phyloP scores from a whole-genome alignment of 2,113 vertebrate species.

The Crotalus tigris region DNA sequence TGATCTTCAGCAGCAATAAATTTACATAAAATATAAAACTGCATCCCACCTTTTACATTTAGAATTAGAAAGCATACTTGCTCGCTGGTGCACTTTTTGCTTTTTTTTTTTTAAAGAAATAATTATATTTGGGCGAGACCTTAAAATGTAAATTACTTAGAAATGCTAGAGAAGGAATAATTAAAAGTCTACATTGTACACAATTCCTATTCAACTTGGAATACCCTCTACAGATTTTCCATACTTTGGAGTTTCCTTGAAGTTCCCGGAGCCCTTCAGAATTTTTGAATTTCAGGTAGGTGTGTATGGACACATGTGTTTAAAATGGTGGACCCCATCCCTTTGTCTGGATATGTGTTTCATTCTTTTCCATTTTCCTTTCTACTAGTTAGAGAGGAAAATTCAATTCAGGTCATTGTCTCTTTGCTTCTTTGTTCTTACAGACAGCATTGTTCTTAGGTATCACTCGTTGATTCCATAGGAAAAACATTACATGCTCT shows the following conservation, averaged over 20 bases:
- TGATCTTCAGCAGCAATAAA: background rate
- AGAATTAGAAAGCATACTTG: background rate
- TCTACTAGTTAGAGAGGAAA: slow-evolving; percentile 45
- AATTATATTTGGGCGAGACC: background rate
- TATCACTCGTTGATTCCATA: background rate
- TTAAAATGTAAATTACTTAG: background rate
- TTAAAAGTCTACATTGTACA: slow-evolving; percentile 49
- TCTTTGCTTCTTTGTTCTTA: slow-evolving; percentile 10
- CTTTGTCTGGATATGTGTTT: slow-evolving; percentile 67
- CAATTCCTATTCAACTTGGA: slow-evolving; percentile 66
- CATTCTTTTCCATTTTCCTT: slow-evolving; percentile 60
- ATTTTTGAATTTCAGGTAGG: slow-evolving; percentile 71
- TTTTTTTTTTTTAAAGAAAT: background rate
- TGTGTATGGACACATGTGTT: slow-evolving; percentile 63
- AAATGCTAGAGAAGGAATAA: background rate
- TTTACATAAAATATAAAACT: background rate
- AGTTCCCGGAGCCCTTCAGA: slow-evolving; percentile 67
- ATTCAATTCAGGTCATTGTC: slow-evolving; percentile 1
- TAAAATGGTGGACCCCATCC: slow-evolving; percentile 70
- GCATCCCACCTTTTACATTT: background rate
- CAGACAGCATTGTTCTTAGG: background rate
- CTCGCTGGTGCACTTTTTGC: background rate
- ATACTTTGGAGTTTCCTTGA: slow-evolving; percentile 69
- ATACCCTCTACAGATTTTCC: slow-evolving; percentile 66
- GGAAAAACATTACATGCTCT: background rate